Base-by-base conservation (phyloP, 2,113 vertebrate species). In the Clarias macrocephalus region DNA sequence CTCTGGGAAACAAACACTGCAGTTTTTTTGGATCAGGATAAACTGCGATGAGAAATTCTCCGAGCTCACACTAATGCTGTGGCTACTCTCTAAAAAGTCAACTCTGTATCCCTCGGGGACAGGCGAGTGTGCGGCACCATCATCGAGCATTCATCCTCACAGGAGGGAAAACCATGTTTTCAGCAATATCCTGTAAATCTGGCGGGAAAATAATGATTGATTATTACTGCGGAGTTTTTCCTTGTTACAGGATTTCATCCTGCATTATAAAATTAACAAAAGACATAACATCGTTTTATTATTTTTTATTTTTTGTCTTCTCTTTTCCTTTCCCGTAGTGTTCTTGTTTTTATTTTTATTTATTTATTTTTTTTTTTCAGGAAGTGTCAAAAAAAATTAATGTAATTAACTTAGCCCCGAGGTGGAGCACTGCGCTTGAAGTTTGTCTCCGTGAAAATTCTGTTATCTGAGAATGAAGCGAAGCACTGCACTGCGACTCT, bases 151-250 rank as follows among this genome's bases (percentile, higher is more conserved):
- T 94, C 93, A 93, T 95, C 88, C 89, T 93, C 90, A 92, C 92
- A 92, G 94, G 90, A 94, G 88, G 93, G 93, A 91, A 93, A 84
- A 94, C 94, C 93, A 86, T 93, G 88, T 90, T 93, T 93, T 93
- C 93, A 93, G 94, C 91, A 89, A 92, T 95, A 93, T 87, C 88
- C 90, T 87, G 62, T 82, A 92, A 91, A 93, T 90, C 80, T 87
- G 88, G 91, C 93, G 93, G 93, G 92, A 94, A 94, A 92, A 93
- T 90, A 93, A 94, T 95, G 94, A 95, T 96, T 96, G 95, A 95
- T 96, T 96, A 93, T 93, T 92, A 93, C 93, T 92, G 92, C 92
- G 93, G 91, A 94, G 54, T 80, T 80, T 85, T 94, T 93, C 92
- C 89, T 93, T 90, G 90, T 92, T 82, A 52, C 82, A 42, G 80